phyloP scores from a whole-genome alignment of 2,113 vertebrate genomes.

The Tetrax tetrax region DNA sequence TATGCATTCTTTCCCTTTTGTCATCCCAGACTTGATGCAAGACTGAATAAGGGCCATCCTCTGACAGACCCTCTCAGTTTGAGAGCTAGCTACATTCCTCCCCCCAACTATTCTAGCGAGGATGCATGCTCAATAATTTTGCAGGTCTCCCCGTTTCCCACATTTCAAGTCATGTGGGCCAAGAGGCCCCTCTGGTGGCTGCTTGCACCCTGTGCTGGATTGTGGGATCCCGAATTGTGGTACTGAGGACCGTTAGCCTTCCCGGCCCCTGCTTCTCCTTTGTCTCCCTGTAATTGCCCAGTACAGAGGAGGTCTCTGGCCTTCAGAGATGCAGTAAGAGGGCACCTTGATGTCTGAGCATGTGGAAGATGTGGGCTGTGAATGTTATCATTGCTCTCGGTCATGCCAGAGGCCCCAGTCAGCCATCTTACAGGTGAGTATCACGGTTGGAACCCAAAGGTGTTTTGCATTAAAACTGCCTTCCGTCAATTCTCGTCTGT shows the following conservation, averaged over 20 bases:
- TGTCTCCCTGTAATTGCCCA: background rate
- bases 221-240: fast-evolving
- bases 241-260: background rate
- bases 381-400: background rate
- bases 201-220: background rate
- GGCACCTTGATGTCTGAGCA: fast-evolving
- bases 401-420: background rate
- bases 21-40: background rate
- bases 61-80: background rate
- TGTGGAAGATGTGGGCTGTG: fast-evolving
- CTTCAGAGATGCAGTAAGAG: background rate
- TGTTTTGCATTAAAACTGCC: too few relatives aligned
- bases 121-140: background rate
- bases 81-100: background rate
- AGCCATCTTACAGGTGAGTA: background rate
- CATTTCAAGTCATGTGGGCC: background rate
- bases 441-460: too few relatives aligned
- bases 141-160: background rate
- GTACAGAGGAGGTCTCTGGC: background rate
- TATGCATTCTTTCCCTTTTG: background rate
- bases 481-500: too few relatives aligned
- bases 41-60: background rate
- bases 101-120: background rate
- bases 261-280: background rate
- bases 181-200: background rate